Evolutionary conservation across 1,140 invertebrate genomes (phyloP), one percentile per base, ranked within the genome.

Genomic region (Augochlora pura): DNA sequence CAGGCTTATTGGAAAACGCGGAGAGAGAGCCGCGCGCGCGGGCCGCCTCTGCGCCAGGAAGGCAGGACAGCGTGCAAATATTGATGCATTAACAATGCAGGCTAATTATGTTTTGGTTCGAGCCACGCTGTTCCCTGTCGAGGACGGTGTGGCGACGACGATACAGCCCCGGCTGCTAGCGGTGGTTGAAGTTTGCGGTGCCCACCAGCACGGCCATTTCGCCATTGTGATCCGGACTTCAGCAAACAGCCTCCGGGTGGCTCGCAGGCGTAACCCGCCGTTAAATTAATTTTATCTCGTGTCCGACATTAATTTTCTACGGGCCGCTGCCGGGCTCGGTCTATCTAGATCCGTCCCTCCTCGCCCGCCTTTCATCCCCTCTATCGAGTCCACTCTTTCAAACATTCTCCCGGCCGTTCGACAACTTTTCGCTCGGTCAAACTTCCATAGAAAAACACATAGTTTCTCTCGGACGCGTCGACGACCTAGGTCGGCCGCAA

Each of bases 221-320:
- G 87, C 91, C 91, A 93, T 93, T 93, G 91, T 93, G 90, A 93
- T 92, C 89, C 87, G 81, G 88, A 86, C 88, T 92, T 92, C 88
- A 72, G 89, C 85, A 93, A 84, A 93, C 86, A 93, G 90, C 92
- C 92, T 77, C 86, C 72, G 90, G 92, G 80, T 59, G 46, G 68
- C 78, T 83, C 83, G 75, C 78, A 77, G 77, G 80, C 85, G 84
- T 69, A 77, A 87, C 88, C 88, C 86, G 82, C 88, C 88, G 90
- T 90, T 92, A 91, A 93, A 93, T 93, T 93, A 93, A 93, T 93
- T 93, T 93, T 93, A 92, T 93, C 91, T 93, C 89, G 89, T 91
- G 87, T 90, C 81, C 80, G 82, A 62, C 79, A 91, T 92, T 90
- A 91, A 92, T 91, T 91, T 91, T 90, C 66, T 80, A 92, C 90